These are phyloP conservation scores for Grapholita molesta DNA, from an alignment of 1,140 invertebrate genomes.

Conservation along the genomic window DNA sequence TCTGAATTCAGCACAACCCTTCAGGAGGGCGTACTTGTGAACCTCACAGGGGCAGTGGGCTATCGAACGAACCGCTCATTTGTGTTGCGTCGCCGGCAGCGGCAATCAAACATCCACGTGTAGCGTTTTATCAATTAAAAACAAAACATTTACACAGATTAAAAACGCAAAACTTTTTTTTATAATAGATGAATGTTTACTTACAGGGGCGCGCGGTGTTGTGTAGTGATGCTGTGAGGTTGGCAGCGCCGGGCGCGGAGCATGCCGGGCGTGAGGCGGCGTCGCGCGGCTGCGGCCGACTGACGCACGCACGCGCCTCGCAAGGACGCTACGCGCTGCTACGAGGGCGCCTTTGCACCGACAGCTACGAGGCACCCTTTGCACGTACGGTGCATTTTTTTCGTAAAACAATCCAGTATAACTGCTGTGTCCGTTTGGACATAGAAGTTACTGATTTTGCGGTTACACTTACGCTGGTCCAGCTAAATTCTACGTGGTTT, in stretches of 20 bases:
- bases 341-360: slow-evolving; percentile 38
- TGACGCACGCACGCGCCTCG: slow-evolving; percentile 61
- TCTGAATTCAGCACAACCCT: slow-evolving; percentile 65
- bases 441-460: background rate
- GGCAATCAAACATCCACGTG: slow-evolving; percentile 62
- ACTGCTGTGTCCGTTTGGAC: background rate
- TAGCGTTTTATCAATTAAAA: slow-evolving; percentile 50
- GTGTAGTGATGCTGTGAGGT: slow-evolving; percentile 32
- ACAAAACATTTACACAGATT: background rate
- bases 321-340: slow-evolving; percentile 23
- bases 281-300: slow-evolving; percentile 56
- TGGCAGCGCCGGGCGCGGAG: slow-evolving; percentile 26
- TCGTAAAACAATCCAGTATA: background rate
- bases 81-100: slow-evolving; percentile 58
- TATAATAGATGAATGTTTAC: slow-evolving; percentile 35
- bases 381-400: slow-evolving; percentile 20
- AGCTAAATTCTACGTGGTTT: background rate
- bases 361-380: slow-evolving; percentile 44
- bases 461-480: background rate
- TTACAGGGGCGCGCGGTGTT: slow-evolving; percentile 71
- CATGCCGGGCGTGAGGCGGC: slow-evolving; percentile 56
- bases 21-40: slow-evolving; percentile 56
- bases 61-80: slow-evolving; percentile 73
- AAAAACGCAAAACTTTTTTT: background rate
- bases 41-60: slow-evolving; percentile 75